Evolutionary conservation across 1,140 invertebrate genomes (phyloP).

Genomic region (Latrodectus geometricus): DNA sequence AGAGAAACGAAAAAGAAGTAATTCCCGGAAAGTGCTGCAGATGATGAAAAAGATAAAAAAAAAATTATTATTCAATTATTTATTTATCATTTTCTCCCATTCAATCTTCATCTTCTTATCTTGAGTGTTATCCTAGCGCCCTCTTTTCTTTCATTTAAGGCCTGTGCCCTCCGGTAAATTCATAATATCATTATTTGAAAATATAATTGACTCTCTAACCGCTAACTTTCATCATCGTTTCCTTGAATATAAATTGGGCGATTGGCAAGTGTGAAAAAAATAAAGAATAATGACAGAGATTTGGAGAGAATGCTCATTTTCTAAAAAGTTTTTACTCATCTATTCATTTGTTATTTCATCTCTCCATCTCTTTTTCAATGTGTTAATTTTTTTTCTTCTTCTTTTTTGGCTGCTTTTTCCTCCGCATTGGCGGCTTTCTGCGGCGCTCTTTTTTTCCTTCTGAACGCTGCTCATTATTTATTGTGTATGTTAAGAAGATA

Average conservation of each 20-base stretch:
- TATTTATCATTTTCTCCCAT: slow-evolving; percentile 50
- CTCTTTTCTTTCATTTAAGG: neutral
- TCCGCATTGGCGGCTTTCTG: neutral
- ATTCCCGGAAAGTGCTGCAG: neutral
- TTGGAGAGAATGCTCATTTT: slow-evolving; percentile 12
- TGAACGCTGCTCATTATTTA: neutral
- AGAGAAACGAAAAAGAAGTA: no score
- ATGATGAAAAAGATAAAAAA: neutral
- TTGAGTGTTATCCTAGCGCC: slow-evolving; percentile 46
- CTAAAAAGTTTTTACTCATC: slow-evolving; percentile 29
- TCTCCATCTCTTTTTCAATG: neutral
- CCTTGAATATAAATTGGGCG: slow-evolving; percentile 45
- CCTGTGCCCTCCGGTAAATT: slow-evolving; percentile 35
- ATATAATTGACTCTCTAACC: slow-evolving; percentile 45
- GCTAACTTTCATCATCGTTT: neutral
- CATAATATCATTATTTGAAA: slow-evolving; percentile 53
- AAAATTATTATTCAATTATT: slow-evolving; percentile 59
- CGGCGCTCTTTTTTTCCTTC: neutral
- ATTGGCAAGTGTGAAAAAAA: neutral
- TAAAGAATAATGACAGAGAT: neutral
- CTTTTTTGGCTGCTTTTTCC: neutral
- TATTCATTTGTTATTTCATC: slow-evolving; percentile 57
- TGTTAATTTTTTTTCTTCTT: slow-evolving; percentile 16
- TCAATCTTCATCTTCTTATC: slow-evolving; percentile 55
- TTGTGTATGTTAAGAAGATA: neutral